These are phyloP conservation scores for Ardeotis arabs DNA, from an alignment of 2,113 vertebrate species.

Conservation along the genomic window DNA sequence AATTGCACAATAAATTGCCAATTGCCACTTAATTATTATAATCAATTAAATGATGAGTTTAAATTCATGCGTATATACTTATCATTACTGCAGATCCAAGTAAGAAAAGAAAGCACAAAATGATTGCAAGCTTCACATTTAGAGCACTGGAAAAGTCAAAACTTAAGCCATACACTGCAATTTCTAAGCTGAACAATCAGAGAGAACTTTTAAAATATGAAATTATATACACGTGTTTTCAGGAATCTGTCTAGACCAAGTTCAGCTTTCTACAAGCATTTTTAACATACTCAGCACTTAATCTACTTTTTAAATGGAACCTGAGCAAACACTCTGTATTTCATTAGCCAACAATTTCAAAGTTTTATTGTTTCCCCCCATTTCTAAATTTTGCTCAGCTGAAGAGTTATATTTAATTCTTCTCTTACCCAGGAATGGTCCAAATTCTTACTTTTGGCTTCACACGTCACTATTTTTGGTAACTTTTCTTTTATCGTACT, in stretches of 20 bases:
- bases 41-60: neutral
- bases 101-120: neutral
- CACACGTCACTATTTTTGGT: neutral
- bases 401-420: neutral
- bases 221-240: neutral
- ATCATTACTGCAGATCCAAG: neutral
- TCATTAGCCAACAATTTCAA: neutral
- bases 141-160: neutral
- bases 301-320: neutral
- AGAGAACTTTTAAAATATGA: neutral
- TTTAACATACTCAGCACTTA: neutral
- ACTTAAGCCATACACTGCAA: neutral
- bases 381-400: neutral
- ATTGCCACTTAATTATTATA: neutral
- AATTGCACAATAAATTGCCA: neutral
- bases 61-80: neutral
- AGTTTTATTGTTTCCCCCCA: fast-evolving
- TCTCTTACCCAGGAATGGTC: neutral
- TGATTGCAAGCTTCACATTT: neutral
- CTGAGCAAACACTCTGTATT: neutral
- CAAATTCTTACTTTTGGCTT: neutral
- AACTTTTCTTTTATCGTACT: neutral
- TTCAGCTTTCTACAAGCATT: neutral
- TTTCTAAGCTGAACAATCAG: neutral
- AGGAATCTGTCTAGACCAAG: neutral